phyloP scores from a whole-genome alignment of 2,797 vertebrate genomes.

The Toxotes lorentzi region DNA sequence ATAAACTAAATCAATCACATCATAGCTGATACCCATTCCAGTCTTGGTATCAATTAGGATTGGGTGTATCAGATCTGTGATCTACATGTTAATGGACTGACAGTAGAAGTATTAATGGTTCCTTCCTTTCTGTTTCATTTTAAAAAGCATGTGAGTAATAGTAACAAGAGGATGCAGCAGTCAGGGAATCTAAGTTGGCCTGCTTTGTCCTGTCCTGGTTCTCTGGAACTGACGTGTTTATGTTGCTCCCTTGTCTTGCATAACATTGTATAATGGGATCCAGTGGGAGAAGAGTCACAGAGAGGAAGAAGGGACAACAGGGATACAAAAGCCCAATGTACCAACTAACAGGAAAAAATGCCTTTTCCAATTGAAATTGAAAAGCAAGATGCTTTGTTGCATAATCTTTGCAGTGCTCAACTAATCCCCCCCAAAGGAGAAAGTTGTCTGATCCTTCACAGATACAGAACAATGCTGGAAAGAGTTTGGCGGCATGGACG shows the following conservation, averaged over 20 bases:
- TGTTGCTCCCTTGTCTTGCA: conserved; percentile 10
- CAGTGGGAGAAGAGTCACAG: background rate
- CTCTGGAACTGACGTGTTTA: conserved; percentile 28
- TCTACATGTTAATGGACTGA: conserved; percentile 1
- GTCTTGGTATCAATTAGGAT: background rate
- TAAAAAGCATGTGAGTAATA: conserved; percentile 9
- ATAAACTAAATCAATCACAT: background rate
- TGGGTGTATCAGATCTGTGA: background rate
- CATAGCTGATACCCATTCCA: background rate
- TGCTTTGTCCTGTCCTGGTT: conserved; percentile 4
- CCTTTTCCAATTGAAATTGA: conserved; percentile 1
- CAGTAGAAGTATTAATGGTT: background rate
- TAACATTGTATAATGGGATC: conserved; percentile 3
- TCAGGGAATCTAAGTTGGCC: background rate
- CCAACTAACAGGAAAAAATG: background rate
- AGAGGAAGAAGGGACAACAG: background rate
- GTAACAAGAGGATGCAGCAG: background rate
- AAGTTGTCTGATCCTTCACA: background rate
- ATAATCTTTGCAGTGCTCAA: background rate
- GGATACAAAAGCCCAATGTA: background rate
- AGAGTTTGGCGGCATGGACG: background rate
- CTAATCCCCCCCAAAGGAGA: conserved; percentile 25
- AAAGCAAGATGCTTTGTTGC: conserved; percentile 13
- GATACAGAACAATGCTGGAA: conserved; percentile 14
- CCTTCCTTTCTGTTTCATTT: conserved; percentile 21